Conservation (phyloP, 2,797 vertebrate genomes). For the Trichosurus vulpecula region DNA sequence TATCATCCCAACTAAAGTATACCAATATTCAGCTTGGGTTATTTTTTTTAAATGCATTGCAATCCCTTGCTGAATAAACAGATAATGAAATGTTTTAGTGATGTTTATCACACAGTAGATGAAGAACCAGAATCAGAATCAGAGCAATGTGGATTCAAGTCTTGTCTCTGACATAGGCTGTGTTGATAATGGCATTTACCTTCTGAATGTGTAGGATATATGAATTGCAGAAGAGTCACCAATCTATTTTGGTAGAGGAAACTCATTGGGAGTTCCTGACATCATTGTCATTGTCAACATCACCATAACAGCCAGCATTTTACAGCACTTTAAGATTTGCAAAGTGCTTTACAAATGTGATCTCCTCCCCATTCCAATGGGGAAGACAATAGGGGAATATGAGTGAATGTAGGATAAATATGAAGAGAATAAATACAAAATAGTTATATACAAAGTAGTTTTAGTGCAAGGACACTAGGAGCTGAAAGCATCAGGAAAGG, state of each 20-base stretch:
- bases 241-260: neutral
- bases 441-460: neutral
- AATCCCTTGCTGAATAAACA: neutral
- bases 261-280: neutral
- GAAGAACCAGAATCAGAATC: neutral
- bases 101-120: neutral
- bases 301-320: neutral
- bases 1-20: slow-evolving; percentile 3
- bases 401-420: neutral
- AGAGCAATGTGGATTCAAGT: neutral
- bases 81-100: neutral
- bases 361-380: neutral
- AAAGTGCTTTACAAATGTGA: neutral
- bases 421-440: neutral
- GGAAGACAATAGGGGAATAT: neutral
- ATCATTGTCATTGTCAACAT: neutral
- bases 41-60: neutral
- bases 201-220: neutral
- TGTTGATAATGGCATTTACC: neutral
- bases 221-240: neutral
- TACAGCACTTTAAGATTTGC: neutral
- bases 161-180: neutral
- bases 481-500: neutral
- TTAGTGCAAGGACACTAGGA: neutral
- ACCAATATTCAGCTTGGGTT: neutral